Evolutionary conservation across 2,888 invertebrate genomes (phyloP).

Genomic region (Xanthia icteritia): DNA sequence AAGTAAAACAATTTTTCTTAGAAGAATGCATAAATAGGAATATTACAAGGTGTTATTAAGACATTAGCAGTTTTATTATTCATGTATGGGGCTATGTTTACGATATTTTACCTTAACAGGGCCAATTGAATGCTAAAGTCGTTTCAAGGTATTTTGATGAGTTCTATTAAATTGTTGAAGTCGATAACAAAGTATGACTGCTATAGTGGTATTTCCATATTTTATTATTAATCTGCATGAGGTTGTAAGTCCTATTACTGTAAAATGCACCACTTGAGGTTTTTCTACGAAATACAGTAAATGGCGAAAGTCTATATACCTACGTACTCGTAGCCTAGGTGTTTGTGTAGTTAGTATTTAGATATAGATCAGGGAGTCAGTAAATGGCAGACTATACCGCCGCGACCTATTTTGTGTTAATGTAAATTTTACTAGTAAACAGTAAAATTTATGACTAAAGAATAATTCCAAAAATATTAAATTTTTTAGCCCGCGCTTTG

Average conservation of each 20-base stretch:
- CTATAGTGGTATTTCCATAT: background rate
- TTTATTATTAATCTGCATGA: constrained; percentile 10
- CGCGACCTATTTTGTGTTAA: too few relatives aligned
- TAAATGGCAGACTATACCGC: too few relatives aligned
- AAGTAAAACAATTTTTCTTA: constrained; percentile 32
- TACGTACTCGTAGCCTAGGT: too few relatives aligned
- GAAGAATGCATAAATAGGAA: constrained; percentile 54
- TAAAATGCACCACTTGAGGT: too few relatives aligned
- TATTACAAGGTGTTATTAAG: constrained; percentile 53
- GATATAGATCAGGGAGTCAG: too few relatives aligned
- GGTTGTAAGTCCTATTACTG: background rate
- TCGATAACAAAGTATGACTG: background rate
- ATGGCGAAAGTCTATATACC: too few relatives aligned
- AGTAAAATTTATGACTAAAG: too few relatives aligned
- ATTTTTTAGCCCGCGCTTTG: too few relatives aligned
- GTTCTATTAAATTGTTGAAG: constrained; percentile 33
- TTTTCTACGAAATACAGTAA: background rate
- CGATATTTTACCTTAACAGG: constrained; percentile 51
- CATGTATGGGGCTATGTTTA: constrained; percentile 50
- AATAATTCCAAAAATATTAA: too few relatives aligned
- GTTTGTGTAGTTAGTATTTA: too few relatives aligned
- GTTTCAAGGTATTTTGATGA: constrained; percentile 38
- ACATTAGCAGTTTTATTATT: constrained; percentile 52
- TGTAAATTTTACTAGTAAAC: too few relatives aligned
- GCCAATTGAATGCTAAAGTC: constrained; percentile 32